A percentile compares a stretch with the other conserved stretches of the same genome.
Conservation (phyloP, 1,140 invertebrate species). For the Lanistes nyassanus region DNA sequence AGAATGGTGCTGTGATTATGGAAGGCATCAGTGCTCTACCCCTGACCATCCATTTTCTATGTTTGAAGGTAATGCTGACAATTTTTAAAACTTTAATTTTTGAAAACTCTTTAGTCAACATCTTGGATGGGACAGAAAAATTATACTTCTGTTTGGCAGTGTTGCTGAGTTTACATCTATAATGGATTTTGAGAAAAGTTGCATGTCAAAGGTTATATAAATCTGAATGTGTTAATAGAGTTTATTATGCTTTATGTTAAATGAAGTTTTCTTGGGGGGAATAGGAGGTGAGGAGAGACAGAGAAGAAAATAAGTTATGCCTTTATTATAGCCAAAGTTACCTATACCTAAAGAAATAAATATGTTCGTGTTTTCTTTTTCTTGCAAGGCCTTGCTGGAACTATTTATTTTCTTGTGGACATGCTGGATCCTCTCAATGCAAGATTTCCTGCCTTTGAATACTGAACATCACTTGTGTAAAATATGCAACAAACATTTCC, state of each 20-base stretch:
- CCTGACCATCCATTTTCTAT: slow-evolving; percentile 86
- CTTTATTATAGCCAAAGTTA: background rate
- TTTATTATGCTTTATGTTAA: no score
- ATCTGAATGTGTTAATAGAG: no score
- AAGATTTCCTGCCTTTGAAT: slow-evolving; percentile 75
- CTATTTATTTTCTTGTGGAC: slow-evolving; percentile 78
- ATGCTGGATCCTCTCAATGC: slow-evolving; percentile 72
- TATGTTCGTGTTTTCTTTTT: slow-evolving; percentile 32
- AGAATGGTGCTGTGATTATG: slow-evolving; percentile 84
- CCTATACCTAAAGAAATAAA: background rate
- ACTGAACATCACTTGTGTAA: slow-evolving; percentile 15
- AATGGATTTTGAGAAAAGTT: no score
- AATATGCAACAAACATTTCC: no score
- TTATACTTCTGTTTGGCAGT: no score
- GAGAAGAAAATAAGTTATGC: background rate
- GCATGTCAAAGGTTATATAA: no score
- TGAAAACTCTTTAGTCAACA: no score
- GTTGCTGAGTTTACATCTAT: no score
- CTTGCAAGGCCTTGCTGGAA: slow-evolving; percentile 70
- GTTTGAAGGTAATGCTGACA: slow-evolving; percentile 77
- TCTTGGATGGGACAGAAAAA: no score
- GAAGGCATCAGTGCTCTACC: slow-evolving; percentile 73
- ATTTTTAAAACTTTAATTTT: no score
- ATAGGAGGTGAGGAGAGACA: background rate
- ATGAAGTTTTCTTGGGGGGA: no score